Base-by-base conservation (phyloP, 2,888 invertebrate genomes). In the Euplagia quadripunctaria region DNA sequence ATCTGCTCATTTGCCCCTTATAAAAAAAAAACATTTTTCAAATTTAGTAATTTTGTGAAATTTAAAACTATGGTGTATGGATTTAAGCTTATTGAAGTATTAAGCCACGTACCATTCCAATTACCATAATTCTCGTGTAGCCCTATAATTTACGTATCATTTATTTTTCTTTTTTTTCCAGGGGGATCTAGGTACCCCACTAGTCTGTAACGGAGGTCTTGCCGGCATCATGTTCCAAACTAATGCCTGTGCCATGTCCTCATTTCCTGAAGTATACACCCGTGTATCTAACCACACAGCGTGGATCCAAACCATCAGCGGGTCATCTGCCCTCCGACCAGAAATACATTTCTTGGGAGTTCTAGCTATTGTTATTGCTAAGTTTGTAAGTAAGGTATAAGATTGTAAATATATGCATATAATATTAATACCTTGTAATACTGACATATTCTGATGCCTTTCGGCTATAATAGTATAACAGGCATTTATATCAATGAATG, bases 251-350 rank as follows among this genome's bases (percentile, higher is more conserved):
- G 11, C 55, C 0, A 16, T 67, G 4, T 82, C 84, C 0, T 78
- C 88, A 0, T 84, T 69, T 61, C 93, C 93, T n/a, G 93, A 93
- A 76, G 73, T 92, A 2, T 93, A 92, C 78, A 89, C 90, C 4
- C 85, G 90, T 49, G 87, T 92, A 1, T 86, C 89, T 3, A 89
- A 90, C 83, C 92, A 92, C 72, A 88, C 89, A 0, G 77, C 80
- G 0, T 92, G 91, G 92, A 88, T 93, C 16, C 79, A 84, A 58
- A 81, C 70, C 49, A 71, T 90, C 17, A 89, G 91, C 0, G 87
- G 87, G 7, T 85, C 87, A 1, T 85, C 85, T 0, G 78, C 86
- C 41, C 87, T 88, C 77, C 84, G 81, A 51, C 87, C 88, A 31
- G 86, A 87, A 43, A 70, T 89, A 5, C 83, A 86, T 7, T 69